Base-by-base conservation (phyloP, 2,888 invertebrate species). In the Pemphredon lugubris region DNA sequence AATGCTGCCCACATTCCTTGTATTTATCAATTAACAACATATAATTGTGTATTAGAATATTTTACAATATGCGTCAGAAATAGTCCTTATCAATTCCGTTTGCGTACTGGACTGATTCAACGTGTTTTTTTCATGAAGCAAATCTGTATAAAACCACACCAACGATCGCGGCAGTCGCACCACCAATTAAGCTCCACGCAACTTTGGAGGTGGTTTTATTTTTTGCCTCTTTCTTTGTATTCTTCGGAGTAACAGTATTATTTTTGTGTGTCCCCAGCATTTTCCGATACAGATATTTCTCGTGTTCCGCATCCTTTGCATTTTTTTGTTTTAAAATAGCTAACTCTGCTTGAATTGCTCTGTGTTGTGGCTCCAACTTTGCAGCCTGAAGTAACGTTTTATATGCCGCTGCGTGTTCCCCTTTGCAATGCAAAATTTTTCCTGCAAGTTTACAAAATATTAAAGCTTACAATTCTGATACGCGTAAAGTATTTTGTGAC, bases 131-230 rank as follows among this genome's bases (percentile, higher is more conserved):
- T 87, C 77, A 84, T 58, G 82, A 80, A 53, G 77, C 94, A 90
- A 95, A 94, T 86, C 94, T 93, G 90, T 95, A 95, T 61, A 94
- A 93, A 53, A 95, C 92, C 58, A 95, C 92, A 74, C 95, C 95
- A 60, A 93, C 93, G 65, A 95, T 93, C 79, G 95, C 93, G 54
- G 93, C 91, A 58, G 93, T 89, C 50, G 93, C 93, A 51, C 94
- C 93, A 64, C 95, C 91, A 74, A 95, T 90, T 13, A 96, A 93
- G 61, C 94, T 94, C 94, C 93, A 93, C 42, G 93, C 87, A 42
- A 93, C 84, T 87, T 92, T 91, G 91, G 82, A 83, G n/a, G 77
- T 61, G 14, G 48, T 92, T 40, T 74, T 83, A 42, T 73, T 80
- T 18, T 65, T 69, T 32, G 40, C 63, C 13, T 73, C 63, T 11